phyloP scores from a whole-genome alignment of 2,113 vertebrate species.

The Saguinus midas region DNA sequence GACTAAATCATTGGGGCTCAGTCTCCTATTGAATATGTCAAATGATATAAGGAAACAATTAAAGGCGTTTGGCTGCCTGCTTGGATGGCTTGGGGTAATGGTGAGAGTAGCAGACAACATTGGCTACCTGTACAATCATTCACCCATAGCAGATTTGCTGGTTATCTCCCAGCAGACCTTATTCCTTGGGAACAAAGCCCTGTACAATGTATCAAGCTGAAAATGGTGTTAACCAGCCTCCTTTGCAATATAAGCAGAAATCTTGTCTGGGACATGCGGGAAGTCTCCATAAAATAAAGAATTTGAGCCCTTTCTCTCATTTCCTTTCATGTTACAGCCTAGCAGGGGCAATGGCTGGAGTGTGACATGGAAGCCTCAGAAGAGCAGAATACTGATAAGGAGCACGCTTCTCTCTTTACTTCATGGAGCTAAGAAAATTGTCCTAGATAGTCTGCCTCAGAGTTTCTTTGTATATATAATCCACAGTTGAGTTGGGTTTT shows the following conservation, averaged over 20 bases:
- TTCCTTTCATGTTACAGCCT: background rate
- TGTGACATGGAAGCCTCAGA: background rate
- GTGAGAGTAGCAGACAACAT: background rate
- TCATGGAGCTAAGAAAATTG: background rate
- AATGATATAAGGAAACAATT: background rate
- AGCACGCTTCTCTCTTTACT: background rate
- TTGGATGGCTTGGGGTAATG: background rate
- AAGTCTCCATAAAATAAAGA: background rate
- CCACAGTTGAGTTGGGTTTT: background rate
- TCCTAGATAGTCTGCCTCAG: background rate
- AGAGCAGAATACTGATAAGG: background rate
- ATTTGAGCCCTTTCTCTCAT: background rate
- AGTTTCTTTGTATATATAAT: constrained; percentile 12
- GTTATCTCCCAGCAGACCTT: background rate
- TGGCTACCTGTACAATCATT: background rate
- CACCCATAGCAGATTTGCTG: background rate
- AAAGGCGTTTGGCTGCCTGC: background rate
- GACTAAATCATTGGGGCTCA: background rate
- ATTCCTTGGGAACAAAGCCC: background rate
- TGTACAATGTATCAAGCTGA: background rate
- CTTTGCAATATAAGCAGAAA: constrained; percentile 5
- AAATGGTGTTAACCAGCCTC: background rate
- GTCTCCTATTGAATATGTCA: background rate
- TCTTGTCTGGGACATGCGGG: background rate
- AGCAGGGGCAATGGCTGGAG: background rate